A percentile compares a stretch with the other conserved stretches of the same genome.
Conservation (phyloP, 2,113 vertebrate genomes). For the Clupea harengus region DNA sequence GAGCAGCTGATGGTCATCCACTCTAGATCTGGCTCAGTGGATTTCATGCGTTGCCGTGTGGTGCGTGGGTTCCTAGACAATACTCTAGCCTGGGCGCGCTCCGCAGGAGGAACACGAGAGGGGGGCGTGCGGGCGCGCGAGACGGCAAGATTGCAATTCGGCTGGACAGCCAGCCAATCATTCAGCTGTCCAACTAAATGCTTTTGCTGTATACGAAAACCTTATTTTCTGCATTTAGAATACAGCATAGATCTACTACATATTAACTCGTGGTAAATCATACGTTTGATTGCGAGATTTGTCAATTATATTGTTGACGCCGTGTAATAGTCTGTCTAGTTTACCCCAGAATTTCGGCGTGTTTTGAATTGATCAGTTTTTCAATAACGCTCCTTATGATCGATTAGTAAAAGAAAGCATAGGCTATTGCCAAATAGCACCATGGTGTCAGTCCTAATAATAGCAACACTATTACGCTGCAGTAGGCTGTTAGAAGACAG, state of each 20-base stretch:
- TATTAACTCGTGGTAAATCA: background rate
- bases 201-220: background rate
- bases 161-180: constrained; percentile 44
- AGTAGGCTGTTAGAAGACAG: background rate
- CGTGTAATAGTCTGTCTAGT: background rate
- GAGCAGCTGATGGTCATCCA: background rate
- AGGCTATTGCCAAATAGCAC: background rate
- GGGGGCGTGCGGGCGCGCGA: constrained; percentile 41
- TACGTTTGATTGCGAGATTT: background rate
- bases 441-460: background rate
- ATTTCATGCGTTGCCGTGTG: constrained; percentile 3
- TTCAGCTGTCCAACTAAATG: constrained; percentile 29
- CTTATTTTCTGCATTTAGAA: background rate
- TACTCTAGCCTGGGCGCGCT: constrained; percentile 9
- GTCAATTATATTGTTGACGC: background rate
- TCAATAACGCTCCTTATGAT: background rate
- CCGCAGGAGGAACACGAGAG: constrained; percentile 23
- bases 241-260: background rate
- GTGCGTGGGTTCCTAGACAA: constrained; percentile 21
- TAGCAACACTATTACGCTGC: background rate
- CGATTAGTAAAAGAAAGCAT: background rate
- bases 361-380: background rate
- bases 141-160: constrained; percentile 3
- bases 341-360: background rate
- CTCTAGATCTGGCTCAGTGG: background rate